phyloP scores from a whole-genome alignment of 2,888 invertebrate genomes.

The Oscheius sp. region DNA sequence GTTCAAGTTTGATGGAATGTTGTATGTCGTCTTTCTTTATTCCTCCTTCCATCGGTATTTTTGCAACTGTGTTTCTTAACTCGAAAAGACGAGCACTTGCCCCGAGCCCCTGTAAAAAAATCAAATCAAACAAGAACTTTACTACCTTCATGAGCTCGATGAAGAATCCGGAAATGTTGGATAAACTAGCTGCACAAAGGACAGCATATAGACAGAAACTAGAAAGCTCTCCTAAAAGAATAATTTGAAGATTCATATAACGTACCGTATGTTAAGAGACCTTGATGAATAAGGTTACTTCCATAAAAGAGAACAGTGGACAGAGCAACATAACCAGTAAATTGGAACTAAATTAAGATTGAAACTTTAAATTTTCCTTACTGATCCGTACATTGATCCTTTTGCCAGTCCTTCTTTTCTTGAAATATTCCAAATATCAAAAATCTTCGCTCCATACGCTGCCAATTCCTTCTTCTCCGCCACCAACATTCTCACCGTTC shows the following conservation, averaged over 20 bases:
- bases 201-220: constrained; percentile 89
- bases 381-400: constrained; percentile 89
- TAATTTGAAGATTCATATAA: no score
- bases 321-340: constrained; percentile 66
- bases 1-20: constrained; percentile 75
- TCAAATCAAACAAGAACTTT: not conserved
- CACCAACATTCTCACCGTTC: constrained; percentile 91
- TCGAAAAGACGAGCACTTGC: constrained; percentile 89
- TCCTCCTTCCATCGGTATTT: constrained; percentile 79
- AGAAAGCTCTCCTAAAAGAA: constrained; percentile 84
- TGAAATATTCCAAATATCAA: constrained; percentile 81
- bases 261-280: constrained; percentile 65
- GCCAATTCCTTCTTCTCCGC: constrained; percentile 83
- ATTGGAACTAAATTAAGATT: constrained; percentile 62
- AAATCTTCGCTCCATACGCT: constrained; percentile 75
- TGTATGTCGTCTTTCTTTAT: constrained; percentile 43
- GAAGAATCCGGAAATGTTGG: constrained; percentile 84
- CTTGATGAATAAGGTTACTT: constrained; percentile 63
- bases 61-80: constrained; percentile 83
- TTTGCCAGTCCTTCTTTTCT: constrained; percentile 87
- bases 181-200: constrained; percentile 62
- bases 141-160: constrained; percentile 86
- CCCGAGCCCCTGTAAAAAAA: constrained; percentile 78
- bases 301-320: constrained; percentile 69
- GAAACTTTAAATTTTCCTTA: constrained; percentile 70